Percentiles rank a stretch among this genome's conserved stretches.
Evolutionary conservation across 2,113 vertebrate species (phyloP).

Genomic region (Rhabdomys dilectus): DNA sequence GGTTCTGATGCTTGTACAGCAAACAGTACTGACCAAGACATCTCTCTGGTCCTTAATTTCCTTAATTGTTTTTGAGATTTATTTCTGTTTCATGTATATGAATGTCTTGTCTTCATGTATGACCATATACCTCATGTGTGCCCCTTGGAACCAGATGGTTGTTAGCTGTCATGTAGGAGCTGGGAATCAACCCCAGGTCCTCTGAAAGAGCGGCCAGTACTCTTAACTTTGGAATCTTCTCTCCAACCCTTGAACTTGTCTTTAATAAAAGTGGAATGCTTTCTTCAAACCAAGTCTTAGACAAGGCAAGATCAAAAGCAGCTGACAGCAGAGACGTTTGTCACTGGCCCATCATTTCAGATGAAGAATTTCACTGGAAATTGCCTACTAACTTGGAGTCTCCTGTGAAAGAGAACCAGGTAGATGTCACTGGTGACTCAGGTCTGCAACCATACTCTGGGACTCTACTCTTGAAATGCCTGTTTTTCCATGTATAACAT

Average conservation of each 20-base stretch:
- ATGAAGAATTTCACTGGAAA: too few relatives aligned
- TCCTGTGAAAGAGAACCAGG: too few relatives aligned
- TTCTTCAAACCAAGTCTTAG: neutral
- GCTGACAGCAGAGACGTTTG: neutral
- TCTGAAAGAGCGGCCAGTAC: neutral
- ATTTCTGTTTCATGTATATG: neutral
- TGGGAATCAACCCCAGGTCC: neutral
- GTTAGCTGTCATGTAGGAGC: neutral
- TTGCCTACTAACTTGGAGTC: neutral
- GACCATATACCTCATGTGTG: neutral
- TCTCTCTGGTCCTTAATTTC: neutral
- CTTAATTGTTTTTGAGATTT: neutral
- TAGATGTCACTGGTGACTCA: fast-evolving
- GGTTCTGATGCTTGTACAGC: neutral
- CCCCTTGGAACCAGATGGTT: neutral
- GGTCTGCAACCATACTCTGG: too few relatives aligned
- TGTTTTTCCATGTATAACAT: neutral
- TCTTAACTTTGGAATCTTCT: neutral
- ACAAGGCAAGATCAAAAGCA: neutral
- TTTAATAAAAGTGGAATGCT: neutral
- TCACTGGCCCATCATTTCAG: neutral
- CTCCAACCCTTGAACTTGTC: neutral
- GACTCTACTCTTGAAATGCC: too few relatives aligned
- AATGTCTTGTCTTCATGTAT: neutral
- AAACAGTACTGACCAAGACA: neutral